These are phyloP conservation scores for Notechis scutatus DNA, from an alignment of 2,113 vertebrate genomes.

Conservation along the genomic window DNA sequence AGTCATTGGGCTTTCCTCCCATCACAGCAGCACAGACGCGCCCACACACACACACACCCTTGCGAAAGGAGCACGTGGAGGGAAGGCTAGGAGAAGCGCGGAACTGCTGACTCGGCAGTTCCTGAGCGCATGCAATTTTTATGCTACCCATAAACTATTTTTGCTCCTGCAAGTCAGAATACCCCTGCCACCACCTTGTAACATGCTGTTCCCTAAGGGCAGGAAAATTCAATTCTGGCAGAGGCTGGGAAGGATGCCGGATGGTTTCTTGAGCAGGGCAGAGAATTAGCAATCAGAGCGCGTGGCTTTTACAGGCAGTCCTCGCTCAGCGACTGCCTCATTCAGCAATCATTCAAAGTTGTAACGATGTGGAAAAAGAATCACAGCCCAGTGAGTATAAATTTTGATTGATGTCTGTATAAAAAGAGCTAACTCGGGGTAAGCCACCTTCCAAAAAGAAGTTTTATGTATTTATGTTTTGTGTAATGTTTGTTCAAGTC, in stretches of 20 bases:
- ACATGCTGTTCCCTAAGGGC: slow-evolving; percentile 34
- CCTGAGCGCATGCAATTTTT: slow-evolving; percentile 12
- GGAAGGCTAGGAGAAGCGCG: slow-evolving; percentile 11
- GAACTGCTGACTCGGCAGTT: background rate
- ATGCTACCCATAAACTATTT: slow-evolving; percentile 17
- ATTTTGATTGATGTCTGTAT: no score
- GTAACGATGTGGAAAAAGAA: background rate
- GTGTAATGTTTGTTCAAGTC: no score
- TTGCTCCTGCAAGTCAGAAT: slow-evolving; percentile 3
- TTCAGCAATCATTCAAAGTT: background rate
- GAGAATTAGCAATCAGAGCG: slow-evolving; percentile 70
- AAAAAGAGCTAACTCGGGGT: no score
- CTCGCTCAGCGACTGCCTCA: background rate
- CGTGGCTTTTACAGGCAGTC: slow-evolving; percentile 60
- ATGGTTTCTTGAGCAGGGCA: slow-evolving; percentile 61
- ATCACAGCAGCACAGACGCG: background rate
- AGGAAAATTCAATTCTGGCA: slow-evolving; percentile 59
- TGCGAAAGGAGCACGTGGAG: background rate
- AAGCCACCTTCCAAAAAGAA: no score
- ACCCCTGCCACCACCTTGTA: slow-evolving; percentile 10
- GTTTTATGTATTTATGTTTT: no score
- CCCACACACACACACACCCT: background rate
- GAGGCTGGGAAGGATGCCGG: slow-evolving; percentile 63
- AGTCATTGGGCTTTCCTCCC: background rate
- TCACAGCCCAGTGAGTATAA: no score